phyloP scores from a whole-genome alignment of 2,797 vertebrate genomes.

The Trichosurus vulpecula region DNA sequence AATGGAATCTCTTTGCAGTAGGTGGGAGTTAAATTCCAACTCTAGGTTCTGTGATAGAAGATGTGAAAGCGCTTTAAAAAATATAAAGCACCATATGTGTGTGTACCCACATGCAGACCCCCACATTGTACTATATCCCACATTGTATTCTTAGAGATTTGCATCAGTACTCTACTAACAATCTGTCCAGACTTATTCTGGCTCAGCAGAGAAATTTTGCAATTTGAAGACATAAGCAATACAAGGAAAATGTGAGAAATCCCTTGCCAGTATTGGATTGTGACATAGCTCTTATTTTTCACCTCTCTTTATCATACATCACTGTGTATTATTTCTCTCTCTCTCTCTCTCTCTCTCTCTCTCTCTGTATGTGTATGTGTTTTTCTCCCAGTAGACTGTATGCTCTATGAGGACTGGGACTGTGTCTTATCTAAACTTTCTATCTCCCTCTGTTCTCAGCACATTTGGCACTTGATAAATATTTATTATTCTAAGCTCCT shows the following conservation, averaged over 20 bases:
- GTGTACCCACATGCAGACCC: not conserved
- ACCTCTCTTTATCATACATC: not conserved
- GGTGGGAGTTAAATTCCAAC: not conserved
- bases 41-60: conserved; percentile 30
- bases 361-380: not conserved
- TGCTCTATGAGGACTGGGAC: not conserved
- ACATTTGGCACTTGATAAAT: not conserved
- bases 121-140: not conserved
- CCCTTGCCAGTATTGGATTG: not conserved
- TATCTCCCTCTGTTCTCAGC: not conserved
- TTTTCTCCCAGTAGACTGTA: not conserved
- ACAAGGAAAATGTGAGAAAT: not conserved
- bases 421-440: not conserved
- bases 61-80: conserved; percentile 47
- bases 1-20: conserved; percentile 3
- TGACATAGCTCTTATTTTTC: not conserved
- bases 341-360: too few species aligned
- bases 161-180: not conserved
- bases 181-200: not conserved
- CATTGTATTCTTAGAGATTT: not conserved
- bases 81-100: not conserved
- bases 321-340: not conserved
- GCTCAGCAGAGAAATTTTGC: not conserved
- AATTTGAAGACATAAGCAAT: not conserved
- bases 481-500: not conserved